Base-by-base conservation (phyloP, 2,797 vertebrate genomes). In the Graptemys geographica region DNA sequence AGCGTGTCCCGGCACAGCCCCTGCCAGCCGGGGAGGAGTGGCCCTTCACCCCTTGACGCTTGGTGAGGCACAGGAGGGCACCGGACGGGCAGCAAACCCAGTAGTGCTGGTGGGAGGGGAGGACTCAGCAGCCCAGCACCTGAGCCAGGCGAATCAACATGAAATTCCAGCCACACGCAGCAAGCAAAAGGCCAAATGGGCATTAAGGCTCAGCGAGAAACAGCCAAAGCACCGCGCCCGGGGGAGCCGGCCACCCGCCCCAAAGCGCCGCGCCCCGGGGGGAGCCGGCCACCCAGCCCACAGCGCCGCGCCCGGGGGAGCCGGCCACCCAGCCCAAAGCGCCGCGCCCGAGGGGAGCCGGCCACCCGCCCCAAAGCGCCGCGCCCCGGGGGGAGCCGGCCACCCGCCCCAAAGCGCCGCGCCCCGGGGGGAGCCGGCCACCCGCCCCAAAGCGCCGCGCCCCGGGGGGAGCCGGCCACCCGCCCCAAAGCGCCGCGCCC, bases 321-420 rank as follows among this genome's bases (percentile, higher is more conserved):
- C 72, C 72, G 11, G 37, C 23, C 7, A 23, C 44, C 44, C 6
- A 44, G 8, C 44, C 44, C 44, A 44, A 44, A 44, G 44, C 7
- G 2, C 44, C 44, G 9, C 27, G 57, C 8, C 8, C 57, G 23
- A 9, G 27, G n/a, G 1, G 51, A 1, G 18, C 33, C 8, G 8
- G 53, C 2, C 1, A 8, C 1, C 8, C 21, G 6, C 3, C 57
- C 57, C 55, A 8, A 0, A 1, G 0, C 0, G 5, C 59, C 0
- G 0, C 9, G 25, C 44, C 44, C 44, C 7, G 47, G 10, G 11
- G n/a, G 8, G 44, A 8, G 44, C 44, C 44, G 7, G 44, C 44
- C 2, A 44, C 44, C 44, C 47, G 1, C 3, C 47, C 62, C 62
- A 10, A 10, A 65, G 62, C 62, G 5, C 51, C 51, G 4, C 13